Conservation (phyloP, 2,797 vertebrate species). For the Typhlichthys subterraneus region DNA sequence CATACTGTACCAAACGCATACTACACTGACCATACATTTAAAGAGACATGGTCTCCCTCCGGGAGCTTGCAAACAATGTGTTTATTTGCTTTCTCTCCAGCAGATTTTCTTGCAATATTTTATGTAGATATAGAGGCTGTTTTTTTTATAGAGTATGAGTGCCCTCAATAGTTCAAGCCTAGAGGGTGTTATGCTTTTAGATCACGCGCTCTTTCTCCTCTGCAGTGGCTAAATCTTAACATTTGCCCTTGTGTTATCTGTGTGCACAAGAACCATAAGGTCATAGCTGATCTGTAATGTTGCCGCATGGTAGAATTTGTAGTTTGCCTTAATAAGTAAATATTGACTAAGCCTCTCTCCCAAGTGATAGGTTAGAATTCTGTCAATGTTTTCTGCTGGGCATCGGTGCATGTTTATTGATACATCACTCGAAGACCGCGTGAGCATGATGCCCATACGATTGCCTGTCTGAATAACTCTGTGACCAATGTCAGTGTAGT, state of each 20-base stretch:
- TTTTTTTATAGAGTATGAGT: slow-evolving; percentile 48
- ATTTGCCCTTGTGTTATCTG: slow-evolving; percentile 27
- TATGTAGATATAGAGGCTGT: slow-evolving; percentile 9
- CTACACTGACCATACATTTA: slow-evolving; percentile 28
- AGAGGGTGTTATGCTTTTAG: slow-evolving; percentile 40
- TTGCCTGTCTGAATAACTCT: slow-evolving; percentile 12
- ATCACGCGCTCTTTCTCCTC: slow-evolving; percentile 23
- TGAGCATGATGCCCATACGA: slow-evolving; percentile 16
- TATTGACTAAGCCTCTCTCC: slow-evolving; percentile 28
- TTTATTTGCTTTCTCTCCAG: neutral
- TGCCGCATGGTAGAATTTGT: slow-evolving; percentile 1
- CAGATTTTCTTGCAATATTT: slow-evolving; percentile 37
- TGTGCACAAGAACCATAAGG: slow-evolving; percentile 12
- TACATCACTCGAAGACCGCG: slow-evolving; percentile 10
- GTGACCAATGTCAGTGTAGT: neutral
- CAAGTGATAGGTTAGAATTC: slow-evolving; percentile 3
- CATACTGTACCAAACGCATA: slow-evolving; percentile 5
- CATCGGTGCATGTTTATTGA: slow-evolving; percentile 13
- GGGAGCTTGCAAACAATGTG: no score
- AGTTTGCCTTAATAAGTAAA: slow-evolving; percentile 10
- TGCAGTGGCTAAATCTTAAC: slow-evolving; percentile 27
- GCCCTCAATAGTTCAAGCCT: slow-evolving; percentile 35
- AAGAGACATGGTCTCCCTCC: slow-evolving; percentile 20
- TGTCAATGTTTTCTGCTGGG: slow-evolving; percentile 19
- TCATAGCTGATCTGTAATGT: neutral